Conservation (phyloP, 2,113 vertebrate genomes). For the Notothenia rossii region DNA sequence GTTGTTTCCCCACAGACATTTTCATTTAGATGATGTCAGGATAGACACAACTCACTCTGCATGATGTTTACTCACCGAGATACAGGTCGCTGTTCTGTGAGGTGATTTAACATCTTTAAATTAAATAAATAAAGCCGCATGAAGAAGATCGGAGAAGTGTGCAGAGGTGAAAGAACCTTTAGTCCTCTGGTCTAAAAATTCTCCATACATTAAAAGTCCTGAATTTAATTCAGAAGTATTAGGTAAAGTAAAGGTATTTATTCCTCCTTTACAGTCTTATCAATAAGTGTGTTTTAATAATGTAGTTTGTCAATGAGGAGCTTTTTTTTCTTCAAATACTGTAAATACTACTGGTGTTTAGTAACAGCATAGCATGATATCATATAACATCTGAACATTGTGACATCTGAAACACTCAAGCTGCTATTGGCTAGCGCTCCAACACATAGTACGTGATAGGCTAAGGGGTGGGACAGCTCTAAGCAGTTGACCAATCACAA, state of each 20-base stretch:
- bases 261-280: too few species aligned
- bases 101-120: conserved; percentile 29
- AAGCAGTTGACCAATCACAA: too few species aligned
- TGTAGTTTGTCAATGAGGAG: neutral
- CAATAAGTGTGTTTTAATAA: neutral
- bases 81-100: conserved; percentile 42
- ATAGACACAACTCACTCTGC: conserved; percentile 67
- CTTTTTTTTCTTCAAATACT: neutral
- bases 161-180: neutral
- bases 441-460: too few species aligned
- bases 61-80: conserved; percentile 67
- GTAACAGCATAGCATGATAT: too few species aligned
- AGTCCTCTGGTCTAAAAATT: neutral
- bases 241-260: too few species aligned
- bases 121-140: conserved; percentile 3
- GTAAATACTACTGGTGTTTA: too few species aligned
- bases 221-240: too few species aligned
- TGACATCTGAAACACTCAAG: too few species aligned
- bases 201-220: neutral
- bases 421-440: too few species aligned
- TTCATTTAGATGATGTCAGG: conserved; percentile 84
- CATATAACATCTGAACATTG: neutral
- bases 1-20: conserved; percentile 70
- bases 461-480: too few species aligned
- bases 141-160: conserved; percentile 2